Evolutionary conservation across 2,797 vertebrate species (phyloP).

Genomic region (Loriculus beryllinus): DNA sequence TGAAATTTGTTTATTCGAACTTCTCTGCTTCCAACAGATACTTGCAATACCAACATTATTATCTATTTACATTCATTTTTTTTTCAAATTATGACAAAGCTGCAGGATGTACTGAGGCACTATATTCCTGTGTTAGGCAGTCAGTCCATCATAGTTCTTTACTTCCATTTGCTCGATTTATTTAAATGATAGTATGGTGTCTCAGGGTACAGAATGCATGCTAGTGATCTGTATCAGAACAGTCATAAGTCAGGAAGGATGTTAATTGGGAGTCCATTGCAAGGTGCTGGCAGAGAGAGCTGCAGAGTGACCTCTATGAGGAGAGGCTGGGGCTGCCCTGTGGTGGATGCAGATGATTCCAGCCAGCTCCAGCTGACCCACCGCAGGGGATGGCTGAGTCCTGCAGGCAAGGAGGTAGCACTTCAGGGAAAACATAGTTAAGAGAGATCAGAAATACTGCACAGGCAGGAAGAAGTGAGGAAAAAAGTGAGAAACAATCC

Average conservation of each 20-base stretch:
- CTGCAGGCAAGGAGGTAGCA: rapidly evolving
- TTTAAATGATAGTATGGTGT: not conserved
- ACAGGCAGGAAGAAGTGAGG: not conserved
- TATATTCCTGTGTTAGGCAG: not conserved
- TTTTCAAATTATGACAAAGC: not conserved
- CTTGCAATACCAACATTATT: not conserved
- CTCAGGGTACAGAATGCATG: not conserved
- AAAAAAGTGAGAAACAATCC: not conserved
- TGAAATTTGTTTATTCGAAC: not conserved
- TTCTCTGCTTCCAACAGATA: not conserved
- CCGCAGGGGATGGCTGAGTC: rapidly evolving
- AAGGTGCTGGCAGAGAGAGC: not conserved
- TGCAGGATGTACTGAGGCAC: not conserved
- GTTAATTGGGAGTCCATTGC: not conserved
- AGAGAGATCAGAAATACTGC: not conserved
- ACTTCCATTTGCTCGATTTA: not conserved
- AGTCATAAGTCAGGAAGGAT: not conserved
- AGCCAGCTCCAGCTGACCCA: not conserved
- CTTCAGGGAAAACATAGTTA: not conserved
- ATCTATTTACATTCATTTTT: not conserved
- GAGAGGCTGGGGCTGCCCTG: rapidly evolving
- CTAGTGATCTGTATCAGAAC: not conserved
- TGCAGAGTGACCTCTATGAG: not conserved
- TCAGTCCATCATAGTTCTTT: not conserved
- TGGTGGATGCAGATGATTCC: rapidly evolving